Base-by-base conservation (phyloP, 1,140 invertebrate genomes). In the Protaetia brevitarsis region DNA sequence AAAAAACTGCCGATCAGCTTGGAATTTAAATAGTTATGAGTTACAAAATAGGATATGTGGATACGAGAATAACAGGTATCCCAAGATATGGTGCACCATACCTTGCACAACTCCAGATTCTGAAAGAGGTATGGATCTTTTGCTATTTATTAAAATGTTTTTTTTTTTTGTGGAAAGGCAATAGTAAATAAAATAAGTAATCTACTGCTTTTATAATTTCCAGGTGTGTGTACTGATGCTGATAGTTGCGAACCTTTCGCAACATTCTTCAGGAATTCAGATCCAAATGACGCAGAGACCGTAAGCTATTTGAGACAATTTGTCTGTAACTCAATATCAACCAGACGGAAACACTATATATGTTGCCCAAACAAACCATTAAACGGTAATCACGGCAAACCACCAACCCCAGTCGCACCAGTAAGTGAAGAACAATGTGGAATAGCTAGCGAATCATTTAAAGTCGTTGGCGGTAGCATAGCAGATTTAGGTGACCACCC, bases 401-500 rank as follows among this genome's bases (percentile, higher is more conserved):
- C 41, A 0, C 13, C 41, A 51, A 7, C 41, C 2, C 16, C 41
- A 3, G 41, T 19, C 41, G 26, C 13, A 2, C 16, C 16, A 16
- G 6, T 10, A 23, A 51, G 26, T 19, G 7, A 51, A 3, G n/a
- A 51, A 23, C 41, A 51, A 2, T 51, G 41, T 23, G 41, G 41
- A 10, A 23, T 51, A 10, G 16, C 13, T 11, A 51, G 11, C 11
- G 11, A 13, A 28, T n/a, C 19, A n/a, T 56, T 10, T 16, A 78
- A 77, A 62, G 82, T 86, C 21, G 69, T 83, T 2, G 80, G 80
- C 19, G 84, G 84, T 0, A 74, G 78, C 60, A 68, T 63, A 13
- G 78, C 83, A 1, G 76, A 72, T 0, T 68, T 85, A 6, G 83
- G 86, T 63, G 86, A 88, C 69, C 88, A 85, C 69, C 89, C 89